Percentiles rank a stretch among this genome's conserved stretches.
Evolutionary conservation across 2,797 vertebrate species (phyloP).

Genomic region (Lithobates pipiens): DNA sequence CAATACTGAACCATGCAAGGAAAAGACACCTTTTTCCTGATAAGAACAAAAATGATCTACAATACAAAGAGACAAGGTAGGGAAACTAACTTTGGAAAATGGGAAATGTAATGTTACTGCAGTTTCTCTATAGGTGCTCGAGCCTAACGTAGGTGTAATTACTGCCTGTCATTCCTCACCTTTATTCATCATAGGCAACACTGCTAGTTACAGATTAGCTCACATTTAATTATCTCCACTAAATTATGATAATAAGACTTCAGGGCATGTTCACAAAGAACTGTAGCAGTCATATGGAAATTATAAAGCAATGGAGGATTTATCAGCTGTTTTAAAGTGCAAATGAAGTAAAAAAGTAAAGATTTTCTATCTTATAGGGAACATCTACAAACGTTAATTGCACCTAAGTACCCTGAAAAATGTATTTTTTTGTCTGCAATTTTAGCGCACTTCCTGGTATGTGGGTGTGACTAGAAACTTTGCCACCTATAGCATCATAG

Average conservation of each 20-base stretch:
- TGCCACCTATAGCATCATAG: no score
- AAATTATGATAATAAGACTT: constrained; percentile 32
- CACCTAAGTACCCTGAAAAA: no score
- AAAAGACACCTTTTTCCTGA: no score
- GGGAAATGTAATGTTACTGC: neutral
- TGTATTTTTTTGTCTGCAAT: no score
- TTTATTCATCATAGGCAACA: constrained; percentile 14
- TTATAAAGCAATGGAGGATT: neutral
- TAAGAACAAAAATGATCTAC: neutral
- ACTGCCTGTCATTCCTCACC: constrained; percentile 6
- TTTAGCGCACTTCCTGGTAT: no score
- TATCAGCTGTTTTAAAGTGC: neutral
- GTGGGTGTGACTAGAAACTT: no score
- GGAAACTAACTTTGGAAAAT: neutral
- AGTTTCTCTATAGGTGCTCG: constrained; percentile 21
- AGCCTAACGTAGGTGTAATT: constrained; percentile 16
- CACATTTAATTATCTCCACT: constrained; percentile 40
- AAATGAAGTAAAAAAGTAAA: neutral
- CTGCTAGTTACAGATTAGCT: constrained; percentile 36
- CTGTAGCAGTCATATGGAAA: neutral
- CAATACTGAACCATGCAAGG: no score
- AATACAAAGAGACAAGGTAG: neutral
- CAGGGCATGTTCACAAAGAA: neutral
- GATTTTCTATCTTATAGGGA: neutral
- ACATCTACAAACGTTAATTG: no score